Conservation (phyloP, 2,113 vertebrate genomes). For the Halichoerus grypus region DNA sequence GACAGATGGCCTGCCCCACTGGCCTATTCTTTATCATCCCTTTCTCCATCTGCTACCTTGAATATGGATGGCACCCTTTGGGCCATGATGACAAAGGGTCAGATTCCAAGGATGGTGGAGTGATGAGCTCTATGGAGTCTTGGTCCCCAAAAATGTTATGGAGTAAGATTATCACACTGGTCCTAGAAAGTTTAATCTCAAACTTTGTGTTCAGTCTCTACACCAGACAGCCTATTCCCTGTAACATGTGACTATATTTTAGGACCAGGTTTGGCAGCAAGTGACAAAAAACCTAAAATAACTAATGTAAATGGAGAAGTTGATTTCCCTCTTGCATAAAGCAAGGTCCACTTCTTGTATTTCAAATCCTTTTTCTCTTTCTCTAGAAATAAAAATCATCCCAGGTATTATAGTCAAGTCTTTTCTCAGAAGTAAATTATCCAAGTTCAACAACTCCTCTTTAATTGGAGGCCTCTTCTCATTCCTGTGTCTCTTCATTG, state of each 20-base stretch:
- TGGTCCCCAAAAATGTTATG: neutral
- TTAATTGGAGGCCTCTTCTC: neutral
- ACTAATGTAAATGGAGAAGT: neutral
- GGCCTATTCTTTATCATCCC: neutral
- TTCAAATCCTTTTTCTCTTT: constrained; percentile 4
- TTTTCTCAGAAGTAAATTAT: constrained; percentile 34
- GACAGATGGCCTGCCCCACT: neutral
- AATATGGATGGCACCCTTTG: neutral
- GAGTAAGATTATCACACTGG: neutral
- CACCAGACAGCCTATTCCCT: neutral
- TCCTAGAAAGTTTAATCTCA: neutral
- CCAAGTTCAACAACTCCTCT: neutral
- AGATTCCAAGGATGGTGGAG: neutral
- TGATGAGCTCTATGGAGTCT: neutral
- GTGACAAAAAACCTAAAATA: neutral
- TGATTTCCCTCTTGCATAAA: neutral
- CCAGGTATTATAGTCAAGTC: neutral
- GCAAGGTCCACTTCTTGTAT: neutral
- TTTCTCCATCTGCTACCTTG: constrained; percentile 20
- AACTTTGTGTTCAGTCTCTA: neutral
- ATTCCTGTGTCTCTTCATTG: neutral
- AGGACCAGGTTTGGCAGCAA: neutral
- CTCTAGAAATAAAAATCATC: neutral
- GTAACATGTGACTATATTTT: neutral
- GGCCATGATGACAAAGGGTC: neutral